A percentile compares a stretch with the other conserved stretches of the same genome.
Conservation (phyloP, 1,140 invertebrate genomes). For the Platorchestia sp. region DNA sequence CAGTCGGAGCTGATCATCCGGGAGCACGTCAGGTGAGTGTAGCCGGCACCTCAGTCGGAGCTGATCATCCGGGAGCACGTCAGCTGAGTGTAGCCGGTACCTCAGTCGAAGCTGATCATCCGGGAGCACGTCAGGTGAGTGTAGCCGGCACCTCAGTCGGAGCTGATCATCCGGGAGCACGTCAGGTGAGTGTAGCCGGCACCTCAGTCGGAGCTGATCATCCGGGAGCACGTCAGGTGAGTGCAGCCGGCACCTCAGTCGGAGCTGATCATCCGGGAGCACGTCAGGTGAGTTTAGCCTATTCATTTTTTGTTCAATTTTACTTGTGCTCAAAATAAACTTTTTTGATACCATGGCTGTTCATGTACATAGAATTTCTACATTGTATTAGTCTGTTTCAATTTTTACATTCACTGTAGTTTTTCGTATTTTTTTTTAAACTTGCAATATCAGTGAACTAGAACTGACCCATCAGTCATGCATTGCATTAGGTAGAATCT, state of each 20-base stretch:
- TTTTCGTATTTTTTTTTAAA: too few species aligned
- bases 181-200: slow-evolving; percentile 68
- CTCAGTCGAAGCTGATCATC: slow-evolving; percentile 69
- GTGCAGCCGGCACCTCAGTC: background rate
- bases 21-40: slow-evolving; percentile 70
- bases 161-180: slow-evolving; percentile 71
- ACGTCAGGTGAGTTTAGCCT: slow-evolving; percentile 68
- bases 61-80: slow-evolving; percentile 72
- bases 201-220: slow-evolving; percentile 68
- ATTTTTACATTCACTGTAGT: too few species aligned
- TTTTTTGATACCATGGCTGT: too few species aligned
- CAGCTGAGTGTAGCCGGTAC: slow-evolving; percentile 48
- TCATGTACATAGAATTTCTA: too few species aligned
- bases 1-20: slow-evolving; percentile 70
- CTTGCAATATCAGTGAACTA: too few species aligned
- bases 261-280: slow-evolving; percentile 71
- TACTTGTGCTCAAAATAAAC: too few species aligned
- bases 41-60: background rate
- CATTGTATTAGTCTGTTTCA: too few species aligned
- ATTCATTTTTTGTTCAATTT: too few species aligned
- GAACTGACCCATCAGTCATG: too few species aligned
- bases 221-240: slow-evolving; percentile 71
- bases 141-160: background rate
- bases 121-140: slow-evolving; percentile 70
- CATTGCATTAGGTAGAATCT: too few species aligned